Conservation (phyloP, 2,888 invertebrate genomes). For the Leucophenga maculata region DNA sequence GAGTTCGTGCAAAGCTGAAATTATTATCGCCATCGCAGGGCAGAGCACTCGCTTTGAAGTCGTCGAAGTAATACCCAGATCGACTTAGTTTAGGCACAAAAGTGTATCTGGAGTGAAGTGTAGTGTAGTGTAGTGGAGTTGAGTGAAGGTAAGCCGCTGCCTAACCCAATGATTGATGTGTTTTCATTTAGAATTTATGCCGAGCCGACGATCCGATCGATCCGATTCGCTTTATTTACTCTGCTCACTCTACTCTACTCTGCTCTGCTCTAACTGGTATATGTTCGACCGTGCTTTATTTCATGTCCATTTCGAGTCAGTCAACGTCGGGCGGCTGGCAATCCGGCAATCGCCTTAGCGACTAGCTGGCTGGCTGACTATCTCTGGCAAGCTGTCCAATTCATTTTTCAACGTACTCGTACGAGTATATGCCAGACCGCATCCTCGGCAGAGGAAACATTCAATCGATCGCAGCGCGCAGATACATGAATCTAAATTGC, state of each 20-base stretch:
- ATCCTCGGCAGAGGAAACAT: conserved; percentile 51
- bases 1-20: conserved; percentile 32
- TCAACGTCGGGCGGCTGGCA: conserved; percentile 17
- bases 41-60: not conserved
- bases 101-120: not conserved
- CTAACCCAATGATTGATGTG: conserved; percentile 60
- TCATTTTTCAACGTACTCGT: conserved; percentile 50
- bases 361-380: not conserved
- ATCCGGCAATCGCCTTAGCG: conserved; percentile 8
- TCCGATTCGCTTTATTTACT: conserved; percentile 20
- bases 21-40: conserved; percentile 21
- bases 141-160: conserved; percentile 18
- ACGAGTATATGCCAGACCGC: conserved; percentile 5
- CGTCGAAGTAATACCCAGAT: not conserved
- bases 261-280: too few relatives aligned
- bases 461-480: conserved; percentile 57
- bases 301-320: conserved; percentile 24
- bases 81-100: not conserved
- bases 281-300: conserved; percentile 6
- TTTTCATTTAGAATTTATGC: conserved; percentile 66
- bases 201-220: conserved; percentile 57
- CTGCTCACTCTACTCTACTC: too few relatives aligned
- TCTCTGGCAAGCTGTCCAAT: conserved; percentile 38
- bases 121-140: not conserved
- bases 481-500: conserved; percentile 65